Evolutionary conservation across 2,113 vertebrate genomes (phyloP).

Genomic region (Pseudopodoces humilis): DNA sequence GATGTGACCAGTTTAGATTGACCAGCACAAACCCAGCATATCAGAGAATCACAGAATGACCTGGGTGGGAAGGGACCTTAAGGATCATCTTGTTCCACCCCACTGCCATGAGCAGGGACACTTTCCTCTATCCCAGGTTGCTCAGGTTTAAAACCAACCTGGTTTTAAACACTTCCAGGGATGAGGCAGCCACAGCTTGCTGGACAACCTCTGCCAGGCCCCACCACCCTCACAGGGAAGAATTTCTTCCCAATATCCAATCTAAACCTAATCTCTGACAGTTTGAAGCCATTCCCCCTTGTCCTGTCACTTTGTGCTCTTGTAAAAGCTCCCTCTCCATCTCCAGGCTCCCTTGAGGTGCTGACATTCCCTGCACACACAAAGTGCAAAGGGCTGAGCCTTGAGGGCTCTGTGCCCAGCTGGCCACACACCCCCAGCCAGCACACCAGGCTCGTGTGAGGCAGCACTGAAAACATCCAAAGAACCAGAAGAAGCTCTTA

Average conservation of each 20-base stretch:
- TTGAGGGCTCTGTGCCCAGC: background rate
- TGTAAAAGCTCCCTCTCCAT: background rate
- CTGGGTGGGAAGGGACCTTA: background rate
- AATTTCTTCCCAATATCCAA: background rate
- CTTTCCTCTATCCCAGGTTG: background rate
- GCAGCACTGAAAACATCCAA: background rate
- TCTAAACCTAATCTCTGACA: background rate
- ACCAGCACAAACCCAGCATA: background rate
- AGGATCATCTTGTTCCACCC: background rate
- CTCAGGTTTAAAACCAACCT: background rate
- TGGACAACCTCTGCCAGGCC: background rate
- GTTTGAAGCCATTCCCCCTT: background rate
- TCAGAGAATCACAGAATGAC: background rate
- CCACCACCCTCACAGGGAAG: background rate
- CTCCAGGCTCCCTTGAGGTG: background rate
- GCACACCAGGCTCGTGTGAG: background rate
- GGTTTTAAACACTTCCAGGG: background rate
- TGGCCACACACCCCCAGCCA: background rate
- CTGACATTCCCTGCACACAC: background rate
- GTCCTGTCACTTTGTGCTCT: background rate
- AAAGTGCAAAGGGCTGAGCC: background rate
- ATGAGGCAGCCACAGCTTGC: background rate
- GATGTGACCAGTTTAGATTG: background rate
- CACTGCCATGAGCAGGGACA: background rate
- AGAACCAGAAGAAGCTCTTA: conserved; percentile 69